Percentiles rank a stretch among this genome's conserved stretches.
Conservation (phyloP, 2,888 invertebrate species). For the Rhyacophila evoluta region DNA sequence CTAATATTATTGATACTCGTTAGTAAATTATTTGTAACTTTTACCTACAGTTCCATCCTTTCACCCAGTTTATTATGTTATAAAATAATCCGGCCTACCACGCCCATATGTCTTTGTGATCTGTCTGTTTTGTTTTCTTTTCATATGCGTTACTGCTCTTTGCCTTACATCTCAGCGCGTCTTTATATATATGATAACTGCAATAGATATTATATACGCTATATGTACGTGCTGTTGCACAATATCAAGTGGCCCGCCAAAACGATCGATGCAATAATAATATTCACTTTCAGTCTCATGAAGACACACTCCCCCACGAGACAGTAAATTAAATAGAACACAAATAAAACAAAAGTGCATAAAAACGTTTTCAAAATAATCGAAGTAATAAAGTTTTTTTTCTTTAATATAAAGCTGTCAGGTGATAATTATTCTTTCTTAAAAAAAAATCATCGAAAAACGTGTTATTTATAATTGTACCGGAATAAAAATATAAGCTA, state of each 20-base stretch:
- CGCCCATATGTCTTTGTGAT: background rate
- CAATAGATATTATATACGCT: background rate
- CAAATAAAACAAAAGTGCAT: background rate
- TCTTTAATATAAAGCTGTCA: background rate
- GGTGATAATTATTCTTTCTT: background rate
- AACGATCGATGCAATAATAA: constrained; percentile 11
- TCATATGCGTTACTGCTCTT: background rate
- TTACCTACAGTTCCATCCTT: too few relatives aligned
- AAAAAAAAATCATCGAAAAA: background rate
- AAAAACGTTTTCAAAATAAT: background rate
- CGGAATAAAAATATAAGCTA: background rate
- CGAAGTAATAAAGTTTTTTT: background rate
- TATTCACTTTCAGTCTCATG: background rate
- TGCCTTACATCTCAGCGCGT: background rate
- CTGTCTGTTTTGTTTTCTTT: background rate
- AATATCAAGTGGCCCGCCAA: background rate
- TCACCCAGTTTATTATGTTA: too few relatives aligned
- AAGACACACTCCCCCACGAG: background rate
- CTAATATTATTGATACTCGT: too few relatives aligned
- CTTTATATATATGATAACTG: background rate
- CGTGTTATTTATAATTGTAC: background rate
- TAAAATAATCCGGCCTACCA: background rate
- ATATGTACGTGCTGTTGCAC: background rate
- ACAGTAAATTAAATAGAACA: background rate
- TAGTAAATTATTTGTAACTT: too few relatives aligned